Percentiles rank a stretch among this genome's conserved stretches.
Conservation (phyloP, 2,888 invertebrate species). For the Xylota segnis region DNA sequence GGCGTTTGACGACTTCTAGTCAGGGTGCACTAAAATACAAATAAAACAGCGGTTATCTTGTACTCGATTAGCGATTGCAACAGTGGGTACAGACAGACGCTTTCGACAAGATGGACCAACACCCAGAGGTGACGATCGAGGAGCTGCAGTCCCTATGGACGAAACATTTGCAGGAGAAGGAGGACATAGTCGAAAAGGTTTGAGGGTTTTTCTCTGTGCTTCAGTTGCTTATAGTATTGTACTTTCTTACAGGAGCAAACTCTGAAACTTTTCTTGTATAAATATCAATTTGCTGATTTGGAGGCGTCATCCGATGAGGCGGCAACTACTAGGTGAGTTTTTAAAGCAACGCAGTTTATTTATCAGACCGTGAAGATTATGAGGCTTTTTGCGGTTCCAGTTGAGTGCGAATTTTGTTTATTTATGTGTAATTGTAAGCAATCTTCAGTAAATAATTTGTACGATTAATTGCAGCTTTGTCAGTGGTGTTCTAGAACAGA, state of each 20-base stretch:
- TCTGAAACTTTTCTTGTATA: constrained; percentile 81
- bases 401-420: constrained; percentile 2
- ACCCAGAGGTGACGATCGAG: constrained; percentile 27
- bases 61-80: constrained; percentile 45
- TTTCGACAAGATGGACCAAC: constrained; percentile 47
- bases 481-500: constrained; percentile 82
- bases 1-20: constrained; percentile 19
- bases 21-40: constrained; percentile 30
- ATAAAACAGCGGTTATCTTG: constrained; percentile 54
- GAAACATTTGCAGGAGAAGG: constrained; percentile 26
- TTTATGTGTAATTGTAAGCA: constrained; percentile 1
- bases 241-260: constrained; percentile 80
- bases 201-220: not conserved
- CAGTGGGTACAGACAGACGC: constrained; percentile 31
- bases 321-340: constrained; percentile 40
- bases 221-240: not conserved
- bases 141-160: constrained; percentile 51
- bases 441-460: not conserved
- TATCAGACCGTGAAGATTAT: constrained; percentile 36
- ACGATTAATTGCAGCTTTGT: constrained; percentile 79
- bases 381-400: constrained; percentile 1
- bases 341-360: constrained; percentile 25
- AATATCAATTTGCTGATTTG: constrained; percentile 80
- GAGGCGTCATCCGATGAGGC: constrained; percentile 43
- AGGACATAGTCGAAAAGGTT: constrained; percentile 50